Base-by-base conservation (phyloP, 2,113 vertebrate genomes). In the Paralichthys olivaceus region DNA sequence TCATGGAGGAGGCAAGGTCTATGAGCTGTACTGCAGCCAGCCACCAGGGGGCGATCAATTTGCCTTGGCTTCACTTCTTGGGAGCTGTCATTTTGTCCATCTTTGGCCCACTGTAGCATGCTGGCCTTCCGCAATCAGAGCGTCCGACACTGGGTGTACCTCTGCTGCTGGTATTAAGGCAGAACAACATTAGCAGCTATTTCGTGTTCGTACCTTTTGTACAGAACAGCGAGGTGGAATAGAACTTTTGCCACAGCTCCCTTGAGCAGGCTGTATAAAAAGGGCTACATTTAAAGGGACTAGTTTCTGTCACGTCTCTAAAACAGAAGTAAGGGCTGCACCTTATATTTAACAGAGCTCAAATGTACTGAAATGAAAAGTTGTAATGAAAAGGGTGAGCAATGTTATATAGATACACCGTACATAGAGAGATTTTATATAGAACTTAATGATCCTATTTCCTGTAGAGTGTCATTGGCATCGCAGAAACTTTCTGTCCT, bases 401-500 rank as follows among this genome's bases (percentile, higher is more conserved):
- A 87, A 84, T 90, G 91, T 90, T 63, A 83, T 81, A 87, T 81
- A 81, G 72, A 84, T 75, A 80, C 63, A 26, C 78, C 55, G 58
- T 72, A 75, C 84, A 80, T 71, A 66, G 19, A 20, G 72, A 72
- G 83, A 37, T 91, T 91, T 91, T 80, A 88, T 93, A 91, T 92
- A 90, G 84, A 92, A 93, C 90, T 92, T 93, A 93, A 93, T 94
- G 92, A 94, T 93, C 92, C 93, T 88, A 80, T 92, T 92, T 91
- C 88, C 90, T 83, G 90, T 86, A 89, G 89, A 86, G 90, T 92
- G 92, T 91, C 92, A 87, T 89, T 85, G 89, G 87, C 90, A 87
- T 90, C 82, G 80, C 81, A 84, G 90, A 93, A 94, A 93, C 91
- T 94, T 93, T 93, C 90, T 88, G 91, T 95, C 94, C 94, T 94